These are phyloP conservation scores for Thalpophila matura DNA, from an alignment of 2,888 invertebrate genomes.

Conservation along the genomic window DNA sequence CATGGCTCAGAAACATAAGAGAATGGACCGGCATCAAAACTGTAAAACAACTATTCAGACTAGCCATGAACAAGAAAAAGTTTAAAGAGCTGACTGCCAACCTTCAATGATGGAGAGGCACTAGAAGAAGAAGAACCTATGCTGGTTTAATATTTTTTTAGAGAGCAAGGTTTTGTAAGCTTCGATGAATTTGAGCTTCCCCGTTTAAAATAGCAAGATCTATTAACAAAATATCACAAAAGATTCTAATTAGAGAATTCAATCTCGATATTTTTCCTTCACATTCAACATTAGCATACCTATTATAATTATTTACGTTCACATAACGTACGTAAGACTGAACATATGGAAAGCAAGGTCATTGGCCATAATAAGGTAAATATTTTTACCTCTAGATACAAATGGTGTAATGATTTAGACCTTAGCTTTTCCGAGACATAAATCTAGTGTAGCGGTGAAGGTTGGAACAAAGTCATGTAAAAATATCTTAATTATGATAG, in stretches of 20 bases:
- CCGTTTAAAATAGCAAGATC: too few species aligned
- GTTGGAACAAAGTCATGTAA: constrained; percentile 17
- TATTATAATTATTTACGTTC: constrained; percentile 35
- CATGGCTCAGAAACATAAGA: too few species aligned
- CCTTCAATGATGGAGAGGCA: too few species aligned
- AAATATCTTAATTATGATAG: constrained; percentile 19
- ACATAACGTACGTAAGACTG: constrained; percentile 24
- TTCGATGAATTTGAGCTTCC: too few species aligned
- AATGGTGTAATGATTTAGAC: constrained; percentile 59
- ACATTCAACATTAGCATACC: background rate
- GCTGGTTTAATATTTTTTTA: too few species aligned
- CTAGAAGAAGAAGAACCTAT: too few species aligned
- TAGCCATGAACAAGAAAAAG: too few species aligned
- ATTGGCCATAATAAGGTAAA: constrained; percentile 52
- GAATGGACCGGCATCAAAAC: too few species aligned
- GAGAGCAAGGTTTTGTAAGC: too few species aligned
- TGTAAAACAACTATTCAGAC: too few species aligned
- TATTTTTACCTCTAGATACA: constrained; percentile 51
- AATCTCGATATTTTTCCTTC: constrained; percentile 12
- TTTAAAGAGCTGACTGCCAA: too few species aligned
- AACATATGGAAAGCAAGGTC: constrained; percentile 63
- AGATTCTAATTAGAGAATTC: background rate
- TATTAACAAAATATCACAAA: background rate
- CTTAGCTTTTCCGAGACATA: constrained; percentile 51
- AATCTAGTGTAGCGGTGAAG: constrained; percentile 34